These are phyloP conservation scores for Branchellion lobata DNA, from an alignment of 2,888 invertebrate genomes.

Conservation along the genomic window DNA sequence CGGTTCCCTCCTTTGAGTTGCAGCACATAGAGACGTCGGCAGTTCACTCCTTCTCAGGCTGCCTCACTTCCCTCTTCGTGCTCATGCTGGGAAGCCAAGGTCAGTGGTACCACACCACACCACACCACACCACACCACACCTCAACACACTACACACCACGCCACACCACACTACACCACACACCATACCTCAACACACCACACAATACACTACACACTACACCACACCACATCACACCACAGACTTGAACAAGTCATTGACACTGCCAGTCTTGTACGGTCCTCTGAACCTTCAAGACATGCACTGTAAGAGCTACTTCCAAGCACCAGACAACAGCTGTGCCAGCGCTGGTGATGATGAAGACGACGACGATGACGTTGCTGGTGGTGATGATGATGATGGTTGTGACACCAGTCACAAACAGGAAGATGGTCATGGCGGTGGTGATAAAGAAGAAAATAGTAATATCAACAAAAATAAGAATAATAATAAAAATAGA, in stretches of 20 bases:
- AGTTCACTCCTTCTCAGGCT: constrained; percentile 31
- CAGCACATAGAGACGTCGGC: constrained; percentile 15
- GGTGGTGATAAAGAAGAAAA: background rate
- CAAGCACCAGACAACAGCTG: background rate
- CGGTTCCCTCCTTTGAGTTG: constrained; percentile 28
- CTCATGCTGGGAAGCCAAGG: constrained; percentile 26
- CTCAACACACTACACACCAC: too few species aligned
- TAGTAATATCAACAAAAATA: background rate
- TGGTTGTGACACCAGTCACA: background rate
- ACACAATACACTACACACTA: too few species aligned
- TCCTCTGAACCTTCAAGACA: constrained; percentile 54
- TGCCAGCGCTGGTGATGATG: background rate
- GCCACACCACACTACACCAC: too few species aligned
- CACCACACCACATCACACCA: too few species aligned
- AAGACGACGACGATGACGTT: background rate
- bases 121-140: too few species aligned
- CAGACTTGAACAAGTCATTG: constrained; percentile 45
- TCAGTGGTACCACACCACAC: too few species aligned
- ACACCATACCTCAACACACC: too few species aligned
- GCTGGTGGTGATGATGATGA: background rate
- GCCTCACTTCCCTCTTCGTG: constrained; percentile 29
- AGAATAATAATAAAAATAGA: background rate
- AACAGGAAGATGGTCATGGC: background rate
- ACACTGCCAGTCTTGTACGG: constrained; percentile 56
- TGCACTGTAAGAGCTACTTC: constrained; percentile 54